Conservation (phyloP, 2,888 invertebrate species). For the Drosophila conformis region DNA sequence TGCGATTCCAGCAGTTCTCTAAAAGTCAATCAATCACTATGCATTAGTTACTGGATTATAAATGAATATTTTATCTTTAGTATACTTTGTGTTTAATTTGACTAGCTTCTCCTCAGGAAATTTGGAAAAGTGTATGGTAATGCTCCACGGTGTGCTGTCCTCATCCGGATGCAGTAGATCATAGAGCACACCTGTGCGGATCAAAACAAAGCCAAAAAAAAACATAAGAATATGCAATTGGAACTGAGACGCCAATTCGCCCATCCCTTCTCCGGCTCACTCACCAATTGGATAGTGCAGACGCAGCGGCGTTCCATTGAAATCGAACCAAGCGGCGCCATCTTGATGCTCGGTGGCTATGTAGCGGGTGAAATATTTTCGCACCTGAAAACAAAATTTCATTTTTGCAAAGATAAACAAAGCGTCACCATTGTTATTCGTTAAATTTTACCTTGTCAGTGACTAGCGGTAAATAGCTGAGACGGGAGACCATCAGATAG, state of each 20-base stretch:
- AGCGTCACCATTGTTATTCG: background rate
- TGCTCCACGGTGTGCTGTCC: slow-evolving; percentile 94
- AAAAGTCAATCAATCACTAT: background rate
- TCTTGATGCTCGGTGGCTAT: slow-evolving; percentile 93
- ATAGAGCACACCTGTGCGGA: slow-evolving; percentile 91
- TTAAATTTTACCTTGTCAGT: slow-evolving; percentile 92
- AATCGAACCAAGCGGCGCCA: slow-evolving; percentile 97
- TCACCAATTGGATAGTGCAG: slow-evolving; percentile 92
- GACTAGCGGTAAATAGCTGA: slow-evolving; percentile 97
- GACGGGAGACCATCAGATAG: slow-evolving; percentile 96
- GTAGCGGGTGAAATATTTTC: slow-evolving; percentile 94
- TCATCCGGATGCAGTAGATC: slow-evolving; percentile 91
- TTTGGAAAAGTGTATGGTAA: slow-evolving; percentile 97
- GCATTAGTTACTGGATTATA: background rate
- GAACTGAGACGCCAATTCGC: background rate
- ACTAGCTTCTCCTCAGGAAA: slow-evolving; percentile 96
- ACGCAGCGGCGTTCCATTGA: slow-evolving; percentile 95
- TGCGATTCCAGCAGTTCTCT: slow-evolving; percentile 97
- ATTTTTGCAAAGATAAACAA: background rate
- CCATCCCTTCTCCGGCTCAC: slow-evolving; percentile 6
- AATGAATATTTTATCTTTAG: background rate
- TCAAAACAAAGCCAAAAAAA: background rate
- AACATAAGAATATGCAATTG: slow-evolving; percentile 13
- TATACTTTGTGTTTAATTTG: slow-evolving; percentile 92
- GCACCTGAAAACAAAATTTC: slow-evolving; percentile 87